phyloP scores from a whole-genome alignment of 2,113 vertebrate genomes.

The Burhinus bistriatus region DNA sequence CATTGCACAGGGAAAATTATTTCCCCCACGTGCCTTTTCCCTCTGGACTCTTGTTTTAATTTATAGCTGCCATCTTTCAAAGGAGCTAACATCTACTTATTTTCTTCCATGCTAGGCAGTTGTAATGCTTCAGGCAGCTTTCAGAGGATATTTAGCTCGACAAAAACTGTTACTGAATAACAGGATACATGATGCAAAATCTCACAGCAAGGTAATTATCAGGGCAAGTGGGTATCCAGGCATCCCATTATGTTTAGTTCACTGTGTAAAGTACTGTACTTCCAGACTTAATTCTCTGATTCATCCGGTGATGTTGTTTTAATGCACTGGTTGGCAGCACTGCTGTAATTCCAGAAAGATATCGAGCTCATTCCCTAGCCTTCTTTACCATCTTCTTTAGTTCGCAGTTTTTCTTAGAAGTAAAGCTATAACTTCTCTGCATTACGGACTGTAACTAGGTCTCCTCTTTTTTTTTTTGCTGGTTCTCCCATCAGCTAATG shows the following conservation, averaged over 20 bases:
- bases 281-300: neutral
- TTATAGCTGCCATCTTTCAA: neutral
- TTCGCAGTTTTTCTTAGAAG: neutral
- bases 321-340: neutral
- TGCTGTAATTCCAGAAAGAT: neutral
- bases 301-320: neutral
- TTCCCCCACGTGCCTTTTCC: neutral
- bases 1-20: neutral
- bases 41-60: neutral
- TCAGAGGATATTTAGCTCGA: constrained; percentile 80
- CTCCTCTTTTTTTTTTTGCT: neutral
- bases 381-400: neutral
- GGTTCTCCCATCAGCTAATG: neutral
- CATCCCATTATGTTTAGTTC: neutral
- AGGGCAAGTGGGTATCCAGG: neutral
- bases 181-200: neutral
- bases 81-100: neutral
- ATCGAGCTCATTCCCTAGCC: neutral
- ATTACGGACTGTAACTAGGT: neutral
- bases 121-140: constrained; percentile 77
- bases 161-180: constrained; percentile 59
- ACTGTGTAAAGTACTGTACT: neutral
- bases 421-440: neutral
- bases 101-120: constrained; percentile 67
- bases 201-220: constrained; percentile 47